phyloP scores from a whole-genome alignment of 2,888 invertebrate genomes.

The Deroplatys truncata region DNA sequence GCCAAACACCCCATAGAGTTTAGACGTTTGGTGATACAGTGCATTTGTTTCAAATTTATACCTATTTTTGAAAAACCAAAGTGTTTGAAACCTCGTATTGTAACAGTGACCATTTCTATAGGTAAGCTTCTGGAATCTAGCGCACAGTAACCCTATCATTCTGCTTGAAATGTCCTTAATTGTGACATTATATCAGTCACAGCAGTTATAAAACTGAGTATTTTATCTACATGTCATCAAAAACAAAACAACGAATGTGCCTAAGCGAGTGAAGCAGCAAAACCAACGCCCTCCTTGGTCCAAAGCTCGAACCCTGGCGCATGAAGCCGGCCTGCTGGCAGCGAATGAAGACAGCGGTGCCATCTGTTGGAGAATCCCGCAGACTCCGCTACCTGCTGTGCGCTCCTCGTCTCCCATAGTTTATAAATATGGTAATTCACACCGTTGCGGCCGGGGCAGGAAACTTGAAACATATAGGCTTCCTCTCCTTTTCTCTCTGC shows the following conservation, averaged over 20 bases:
- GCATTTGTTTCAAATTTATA: too few species aligned
- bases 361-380: not conserved
- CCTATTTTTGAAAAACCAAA: too few species aligned
- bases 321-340: too few species aligned
- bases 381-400: not conserved
- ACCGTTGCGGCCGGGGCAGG: not conserved
- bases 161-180: too few species aligned
- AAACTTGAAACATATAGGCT: constrained; percentile 1
- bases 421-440: not conserved
- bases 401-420: not conserved
- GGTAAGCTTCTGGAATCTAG: too few species aligned
- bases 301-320: not conserved
- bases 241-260: not conserved
- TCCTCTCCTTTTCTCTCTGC: not conserved
- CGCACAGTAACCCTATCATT: too few species aligned
- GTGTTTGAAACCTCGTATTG: too few species aligned
- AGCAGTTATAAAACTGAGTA: not conserved
- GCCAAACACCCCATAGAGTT: too few species aligned
- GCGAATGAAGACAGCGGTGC: not conserved
- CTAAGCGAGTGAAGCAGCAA: not conserved
- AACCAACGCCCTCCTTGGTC: not conserved
- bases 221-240: not conserved
- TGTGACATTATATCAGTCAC: too few species aligned
- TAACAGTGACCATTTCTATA: too few species aligned
- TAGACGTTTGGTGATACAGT: too few species aligned